Evolutionary conservation across 2,113 vertebrate genomes (phyloP).

Genomic region (Tylochromis polylepis): DNA sequence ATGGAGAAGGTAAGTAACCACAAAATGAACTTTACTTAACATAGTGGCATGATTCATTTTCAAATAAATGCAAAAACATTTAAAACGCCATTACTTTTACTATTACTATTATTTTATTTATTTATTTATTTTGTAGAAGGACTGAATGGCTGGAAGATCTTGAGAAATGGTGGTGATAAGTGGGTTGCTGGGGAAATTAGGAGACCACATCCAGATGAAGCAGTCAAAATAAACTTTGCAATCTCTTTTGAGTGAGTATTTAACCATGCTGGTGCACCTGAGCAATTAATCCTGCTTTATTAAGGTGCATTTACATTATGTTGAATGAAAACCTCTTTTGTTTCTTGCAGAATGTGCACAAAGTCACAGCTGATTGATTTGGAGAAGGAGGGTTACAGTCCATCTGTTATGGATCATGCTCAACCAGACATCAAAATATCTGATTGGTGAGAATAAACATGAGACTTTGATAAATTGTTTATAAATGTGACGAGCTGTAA

Average conservation of each 20-base stretch:
- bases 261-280: background rate
- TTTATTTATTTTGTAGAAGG: slow-evolving; percentile 23
- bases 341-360: slow-evolving; percentile 46
- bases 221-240: slow-evolving; percentile 58
- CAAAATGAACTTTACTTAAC: background rate
- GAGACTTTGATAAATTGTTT: background rate
- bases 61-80: background rate
- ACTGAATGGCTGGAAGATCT: slow-evolving; percentile 54
- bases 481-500: background rate
- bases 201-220: slow-evolving; percentile 39
- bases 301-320: background rate
- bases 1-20: slow-evolving; percentile 53
- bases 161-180: slow-evolving; percentile 53
- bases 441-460: slow-evolving; percentile 66
- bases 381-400: slow-evolving; percentile 57
- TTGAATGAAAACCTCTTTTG: background rate
- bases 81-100: background rate
- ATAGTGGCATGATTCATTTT: background rate
- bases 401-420: slow-evolving; percentile 61
- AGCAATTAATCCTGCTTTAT: background rate
- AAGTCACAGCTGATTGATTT: slow-evolving; percentile 69
- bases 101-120: background rate
- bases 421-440: slow-evolving; percentile 69
- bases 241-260: slow-evolving; percentile 67
- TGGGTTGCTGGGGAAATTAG: slow-evolving; percentile 34